Percentiles rank a stretch among this genome's conserved stretches.
phyloP scores from a whole-genome alignment of 2,797 vertebrate genomes.

The Macroramphosus scolopax region DNA sequence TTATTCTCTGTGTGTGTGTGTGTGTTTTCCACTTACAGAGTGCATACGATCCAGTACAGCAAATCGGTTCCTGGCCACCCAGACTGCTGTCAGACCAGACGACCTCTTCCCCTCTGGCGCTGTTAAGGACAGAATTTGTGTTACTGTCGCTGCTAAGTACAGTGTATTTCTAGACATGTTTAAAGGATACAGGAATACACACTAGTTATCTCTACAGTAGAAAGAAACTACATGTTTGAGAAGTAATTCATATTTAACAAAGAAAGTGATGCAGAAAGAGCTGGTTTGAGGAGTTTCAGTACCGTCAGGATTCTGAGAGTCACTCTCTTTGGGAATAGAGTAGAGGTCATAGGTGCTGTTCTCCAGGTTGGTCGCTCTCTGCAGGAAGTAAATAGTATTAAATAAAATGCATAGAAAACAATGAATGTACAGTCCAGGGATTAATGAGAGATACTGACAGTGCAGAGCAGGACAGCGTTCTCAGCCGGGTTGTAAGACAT shows the following conservation, averaged over 20 bases:
- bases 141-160: too few species aligned
- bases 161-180: too few species aligned
- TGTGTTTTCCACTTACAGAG: slow-evolving; percentile 93
- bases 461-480: slow-evolving; percentile 93
- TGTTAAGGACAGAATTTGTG: slow-evolving; percentile 50
- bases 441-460: slow-evolving; percentile 73
- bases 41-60: slow-evolving; percentile 97
- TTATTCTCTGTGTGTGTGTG: too few species aligned
- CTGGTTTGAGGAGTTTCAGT: slow-evolving; percentile 8
- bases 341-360: slow-evolving; percentile 98
- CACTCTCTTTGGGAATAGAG: slow-evolving; percentile 93
- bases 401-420: not conserved
- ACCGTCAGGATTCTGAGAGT: slow-evolving; percentile 97
- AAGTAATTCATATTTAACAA: not conserved
- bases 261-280: not conserved
- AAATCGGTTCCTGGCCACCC: slow-evolving; percentile 96
- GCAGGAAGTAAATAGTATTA: slow-evolving; percentile 18
- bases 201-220: too few species aligned
- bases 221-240: too few species aligned
- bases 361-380: slow-evolving; percentile 97
- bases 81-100: slow-evolving; percentile 94
- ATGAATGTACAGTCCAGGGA: not conserved
- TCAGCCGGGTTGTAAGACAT: slow-evolving; percentile 98
- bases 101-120: slow-evolving; percentile 96
- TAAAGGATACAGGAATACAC: too few species aligned